Base-by-base conservation (phyloP, 2,797 vertebrate genomes). In the Syndactyla subalaris region DNA sequence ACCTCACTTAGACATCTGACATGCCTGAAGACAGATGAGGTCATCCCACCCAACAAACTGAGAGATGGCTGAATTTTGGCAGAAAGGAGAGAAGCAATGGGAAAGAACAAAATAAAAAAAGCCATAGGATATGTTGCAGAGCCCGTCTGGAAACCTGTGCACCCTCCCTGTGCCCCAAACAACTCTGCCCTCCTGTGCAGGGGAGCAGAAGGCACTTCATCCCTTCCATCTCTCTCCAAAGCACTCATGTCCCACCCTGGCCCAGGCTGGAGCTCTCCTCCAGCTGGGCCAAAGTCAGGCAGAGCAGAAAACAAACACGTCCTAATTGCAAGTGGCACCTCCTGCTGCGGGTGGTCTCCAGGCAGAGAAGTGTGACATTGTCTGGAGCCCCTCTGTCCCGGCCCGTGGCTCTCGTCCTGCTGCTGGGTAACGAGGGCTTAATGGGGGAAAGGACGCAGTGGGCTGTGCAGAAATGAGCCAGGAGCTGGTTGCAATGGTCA, bases 311-410 rank as follows among this genome's bases (percentile, higher is more conserved):
- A 73, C 73, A 75, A 87, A 21, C 32, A 12, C 1, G 3, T 65
- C 78, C 93, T 97, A 96, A 96, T 97, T 96, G 93, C 68, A 62
- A 92, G 76, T 76, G 95, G 91, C 96, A 96, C 78, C 91, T 88
- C 83, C 70, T 92, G 80, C 94, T 78, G 91, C 4, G 74, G 89
- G 93, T 92, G 89, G 91, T 75, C 88, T 66, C 20, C 0, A 1
- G 70, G 70, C 76, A 34, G n/a, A 88, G 95, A 74, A 92, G 46
- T 15, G 24, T 46, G 71, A 82, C 94, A 94, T 93, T 95, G 96
- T 96, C 46, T 95, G 95, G 73, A 92, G 68, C 45, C 59, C 43
- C 1, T 1, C 30, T 1, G 30, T 62, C 38, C 81, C 39, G 6
- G 76, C 36, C 30, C 32, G 7, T 4, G 86, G 54, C 5, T 36